phyloP scores from a whole-genome alignment of 2,113 vertebrate species.

The Chauna torquata region DNA sequence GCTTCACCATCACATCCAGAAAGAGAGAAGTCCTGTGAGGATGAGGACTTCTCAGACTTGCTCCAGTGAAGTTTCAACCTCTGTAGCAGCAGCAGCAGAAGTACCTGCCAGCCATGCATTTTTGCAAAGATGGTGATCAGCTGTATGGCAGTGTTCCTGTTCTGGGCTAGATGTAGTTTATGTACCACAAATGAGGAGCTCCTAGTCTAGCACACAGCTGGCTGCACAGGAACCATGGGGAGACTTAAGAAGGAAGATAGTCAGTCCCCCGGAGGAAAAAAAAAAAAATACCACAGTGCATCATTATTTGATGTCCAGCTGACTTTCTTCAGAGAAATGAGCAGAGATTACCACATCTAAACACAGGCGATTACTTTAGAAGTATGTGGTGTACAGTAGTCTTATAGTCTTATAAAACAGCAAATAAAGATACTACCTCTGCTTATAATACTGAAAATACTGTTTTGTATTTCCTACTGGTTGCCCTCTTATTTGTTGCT shows the following conservation, averaged over 20 bases:
- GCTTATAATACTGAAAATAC: background rate
- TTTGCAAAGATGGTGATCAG: background rate
- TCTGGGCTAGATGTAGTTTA: background rate
- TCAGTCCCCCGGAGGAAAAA: background rate
- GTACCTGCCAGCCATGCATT: background rate
- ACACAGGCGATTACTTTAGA: background rate
- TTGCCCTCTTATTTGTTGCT: background rate
- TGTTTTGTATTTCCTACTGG: background rate
- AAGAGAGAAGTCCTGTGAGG: background rate
- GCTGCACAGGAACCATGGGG: background rate
- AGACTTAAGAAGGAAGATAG: background rate
- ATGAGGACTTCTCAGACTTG: background rate
- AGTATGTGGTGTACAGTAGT: background rate
- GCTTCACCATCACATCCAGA: background rate
- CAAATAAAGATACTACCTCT: background rate
- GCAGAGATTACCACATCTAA: background rate
- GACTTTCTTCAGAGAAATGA: background rate
- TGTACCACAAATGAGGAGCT: background rate
- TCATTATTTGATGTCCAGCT: background rate
- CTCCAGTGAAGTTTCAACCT: background rate
- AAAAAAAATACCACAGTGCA: background rate
- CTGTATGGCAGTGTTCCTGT: background rate
- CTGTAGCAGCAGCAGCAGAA: background rate
- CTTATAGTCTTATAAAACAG: background rate
- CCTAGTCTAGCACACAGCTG: background rate